Base-by-base conservation (phyloP, 2,888 invertebrate species). In the Hesperia comma region DNA sequence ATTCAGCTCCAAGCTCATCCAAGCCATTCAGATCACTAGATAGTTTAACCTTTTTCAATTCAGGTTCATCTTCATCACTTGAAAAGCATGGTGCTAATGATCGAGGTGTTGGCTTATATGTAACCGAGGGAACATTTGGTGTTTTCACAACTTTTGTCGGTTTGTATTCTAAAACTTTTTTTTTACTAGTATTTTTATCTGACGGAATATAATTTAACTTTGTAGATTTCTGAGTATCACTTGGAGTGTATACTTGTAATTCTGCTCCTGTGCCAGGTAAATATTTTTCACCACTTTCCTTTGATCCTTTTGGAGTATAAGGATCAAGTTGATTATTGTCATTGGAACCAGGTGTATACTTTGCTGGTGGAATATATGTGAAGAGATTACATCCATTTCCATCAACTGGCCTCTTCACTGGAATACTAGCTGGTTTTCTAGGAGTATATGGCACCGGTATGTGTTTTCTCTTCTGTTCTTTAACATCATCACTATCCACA, bases 401-500 rank as follows among this genome's bases (percentile, higher is more conserved):
- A 60, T 90, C 90, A 55, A 81, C 74, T 51, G 87, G 82, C 67
- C 90, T 84, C 74, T 86, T 87, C 15, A 90, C 84, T 55, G 86
- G 78, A 69, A 86, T 68, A 71, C 82, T 84, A 12, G 86, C 79
- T 32, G 93, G 93, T 77, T 93, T 92, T 70, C 92, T 82, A 6
- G 93, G 93, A 17, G 93, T 93, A 67, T 93, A 93, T 33, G 93
- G 93, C 56, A 93, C 92, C 61, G 93, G 93, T 73, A 93, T 93
- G 74, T 93, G 93, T 75, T 86, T 84, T 71, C 81, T 88, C 73
- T 81, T 84, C 75, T 87, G 87, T 74, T 91, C 91, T 69, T 75
- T 79, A 55, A 69, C 72, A 49, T 88, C 90, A 62, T 88, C 87
- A 68, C 72, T 77, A 61, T 77, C 83, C 70, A 85, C 87, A 40